Evolutionary conservation across 2,113 vertebrate species (phyloP).

Genomic region (Hemiscyllium ocellatum): DNA sequence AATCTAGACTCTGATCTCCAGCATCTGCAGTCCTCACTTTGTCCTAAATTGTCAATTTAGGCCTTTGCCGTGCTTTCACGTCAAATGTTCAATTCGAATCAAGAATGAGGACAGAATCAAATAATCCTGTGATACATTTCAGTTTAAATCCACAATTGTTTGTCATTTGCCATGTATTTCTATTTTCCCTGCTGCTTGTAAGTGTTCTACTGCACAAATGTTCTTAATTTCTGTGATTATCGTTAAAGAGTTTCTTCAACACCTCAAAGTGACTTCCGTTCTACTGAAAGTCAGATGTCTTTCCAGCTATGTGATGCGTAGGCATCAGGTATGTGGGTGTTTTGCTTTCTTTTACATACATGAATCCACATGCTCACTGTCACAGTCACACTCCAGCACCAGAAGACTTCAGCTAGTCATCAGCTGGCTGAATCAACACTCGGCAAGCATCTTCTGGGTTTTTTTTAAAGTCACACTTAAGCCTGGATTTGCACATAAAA

Average conservation of each 20-base stretch:
- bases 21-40: too few relatives aligned
- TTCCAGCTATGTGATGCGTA: background rate
- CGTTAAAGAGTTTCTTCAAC: background rate
- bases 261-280: constrained; percentile 10
- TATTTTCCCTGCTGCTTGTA: too few relatives aligned
- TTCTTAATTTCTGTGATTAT: background rate
- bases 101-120: background rate
- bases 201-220: background rate
- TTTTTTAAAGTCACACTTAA: background rate
- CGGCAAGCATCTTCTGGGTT: background rate
- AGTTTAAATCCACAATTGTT: too few relatives aligned
- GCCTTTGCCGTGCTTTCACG: background rate
- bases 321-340: constrained; percentile 16
- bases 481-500: background rate
- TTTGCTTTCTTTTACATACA: background rate
- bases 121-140: background rate
- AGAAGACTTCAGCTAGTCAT: background rate
- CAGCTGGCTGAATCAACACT: background rate
- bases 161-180: too few relatives aligned
- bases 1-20: too few relatives aligned
- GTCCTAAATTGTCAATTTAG: background rate
- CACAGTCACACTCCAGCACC: background rate
- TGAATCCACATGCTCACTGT: constrained; percentile 23
- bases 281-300: background rate
- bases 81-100: background rate